Evolutionary conservation across 64 coral and sea anemone species (phyloP).

Genomic region (Orbicella faveolata): DNA sequence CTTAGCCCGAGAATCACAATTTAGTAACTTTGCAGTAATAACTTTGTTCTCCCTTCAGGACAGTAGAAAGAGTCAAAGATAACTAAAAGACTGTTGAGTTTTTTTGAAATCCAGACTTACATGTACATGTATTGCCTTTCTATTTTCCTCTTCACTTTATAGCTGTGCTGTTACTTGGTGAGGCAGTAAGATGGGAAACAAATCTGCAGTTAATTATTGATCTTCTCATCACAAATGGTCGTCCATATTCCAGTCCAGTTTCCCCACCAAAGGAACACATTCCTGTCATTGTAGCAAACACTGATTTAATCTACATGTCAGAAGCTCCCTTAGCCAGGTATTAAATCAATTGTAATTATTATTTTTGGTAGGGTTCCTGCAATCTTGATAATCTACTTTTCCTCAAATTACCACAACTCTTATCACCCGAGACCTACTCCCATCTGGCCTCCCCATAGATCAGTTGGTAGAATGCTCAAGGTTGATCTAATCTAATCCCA

Average conservation of each 20-base stretch:
- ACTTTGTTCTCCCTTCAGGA: too few species aligned
- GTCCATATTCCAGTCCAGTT: not conserved
- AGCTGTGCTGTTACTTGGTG: conserved; percentile 78
- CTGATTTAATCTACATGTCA: conserved; percentile 69
- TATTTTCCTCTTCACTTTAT: not conserved
- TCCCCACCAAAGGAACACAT: conserved; percentile 39
- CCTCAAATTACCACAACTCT: too few species aligned
- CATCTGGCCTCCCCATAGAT: too few species aligned
- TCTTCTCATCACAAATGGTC: conserved; percentile 69
- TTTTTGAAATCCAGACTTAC: not conserved
- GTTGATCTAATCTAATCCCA: too few species aligned
- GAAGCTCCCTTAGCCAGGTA: conserved; percentile 76
- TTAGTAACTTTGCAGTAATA: too few species aligned
- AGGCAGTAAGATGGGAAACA: conserved; percentile 82
- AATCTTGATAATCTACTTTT: too few species aligned
- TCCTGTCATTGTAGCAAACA: conserved; percentile 73
- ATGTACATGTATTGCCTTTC: not conserved
- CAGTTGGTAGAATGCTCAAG: too few species aligned
- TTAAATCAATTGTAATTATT: not conserved
- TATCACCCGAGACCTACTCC: too few species aligned
- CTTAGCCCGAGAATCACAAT: too few species aligned
- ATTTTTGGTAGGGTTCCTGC: too few species aligned
- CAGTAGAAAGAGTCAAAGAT: too few species aligned
- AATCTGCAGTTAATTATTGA: conserved; percentile 73
- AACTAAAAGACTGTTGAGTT: not conserved